Percentiles rank a stretch among this genome's conserved stretches.
Evolutionary conservation across 2,797 vertebrate species (phyloP).

Genomic region (Mastacembelus armatus): DNA sequence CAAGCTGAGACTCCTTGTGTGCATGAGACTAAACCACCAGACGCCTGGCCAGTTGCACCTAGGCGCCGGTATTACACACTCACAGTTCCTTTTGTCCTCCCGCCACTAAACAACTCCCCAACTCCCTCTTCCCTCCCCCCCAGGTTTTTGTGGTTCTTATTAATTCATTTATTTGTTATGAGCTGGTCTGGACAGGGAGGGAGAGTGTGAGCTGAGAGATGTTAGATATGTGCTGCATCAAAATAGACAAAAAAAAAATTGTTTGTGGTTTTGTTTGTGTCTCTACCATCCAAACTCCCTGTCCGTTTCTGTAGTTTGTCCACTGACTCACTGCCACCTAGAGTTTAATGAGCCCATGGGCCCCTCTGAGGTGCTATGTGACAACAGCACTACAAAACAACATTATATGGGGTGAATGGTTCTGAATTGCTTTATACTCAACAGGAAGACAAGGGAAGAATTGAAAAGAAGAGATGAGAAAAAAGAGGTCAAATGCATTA

Average conservation of each 20-base stretch:
- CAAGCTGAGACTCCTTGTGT: slow-evolving; percentile 35
- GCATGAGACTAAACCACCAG: slow-evolving; percentile 50
- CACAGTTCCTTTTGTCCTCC: slow-evolving; percentile 66
- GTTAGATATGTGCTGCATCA: no score
- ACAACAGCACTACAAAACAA: slow-evolving; percentile 50
- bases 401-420: slow-evolving; percentile 29
- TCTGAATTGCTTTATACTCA: slow-evolving; percentile 29
- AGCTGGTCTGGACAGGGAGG: slow-evolving; percentile 52
- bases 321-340: slow-evolving; percentile 14
- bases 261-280: not conserved
- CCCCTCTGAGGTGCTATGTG: slow-evolving; percentile 27
- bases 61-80: slow-evolving; percentile 70
- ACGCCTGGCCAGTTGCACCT: slow-evolving; percentile 62
- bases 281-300: not conserved
- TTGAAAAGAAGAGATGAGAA: not conserved
- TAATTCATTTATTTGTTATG: slow-evolving; percentile 71
- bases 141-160: slow-evolving; percentile 73
- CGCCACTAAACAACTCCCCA: slow-evolving; percentile 2
- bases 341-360: slow-evolving; percentile 34
- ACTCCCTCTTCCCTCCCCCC: slow-evolving; percentile 34
- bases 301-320: slow-evolving; percentile 10
- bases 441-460: slow-evolving; percentile 22
- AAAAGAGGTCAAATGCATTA: slow-evolving; percentile 24
- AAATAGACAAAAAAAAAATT: not conserved
- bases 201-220: slow-evolving; percentile 20